Evolutionary conservation across 2,888 invertebrate genomes (phyloP), one percentile per base, ranked within the genome.

Genomic region (Polydrusus tereticollis): DNA sequence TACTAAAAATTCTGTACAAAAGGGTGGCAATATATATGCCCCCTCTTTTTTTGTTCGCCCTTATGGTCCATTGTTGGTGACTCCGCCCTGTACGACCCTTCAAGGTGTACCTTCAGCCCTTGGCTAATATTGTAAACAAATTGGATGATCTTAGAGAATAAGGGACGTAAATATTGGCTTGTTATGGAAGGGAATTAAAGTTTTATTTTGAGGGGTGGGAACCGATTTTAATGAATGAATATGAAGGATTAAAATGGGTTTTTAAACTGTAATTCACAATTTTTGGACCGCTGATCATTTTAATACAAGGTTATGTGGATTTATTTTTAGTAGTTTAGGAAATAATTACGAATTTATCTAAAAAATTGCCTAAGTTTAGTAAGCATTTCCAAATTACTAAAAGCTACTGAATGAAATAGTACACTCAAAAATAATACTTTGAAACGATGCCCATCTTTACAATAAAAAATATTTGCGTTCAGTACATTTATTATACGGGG

Each of bases 21-120:
- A 36, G 64, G 55, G 72, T 77, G 76, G 69, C 74, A 74, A 77
- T 81, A 76, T 82, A 82, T 82, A 80, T 77, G 77, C 78, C 81
- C 82, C 82, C 80, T 78, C 80, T 81, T 78, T 78, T 78, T 67
- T 64, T 69, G 55, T 76, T 78, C 78, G 80, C 80, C 77, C 78
- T 77, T 78, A 79, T 77, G 75, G 76, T 75, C 74, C 76, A 80
- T 82, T 82, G 82, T 82, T 80, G 77, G 76, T 78, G 77, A 78
- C 83, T 75, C 83, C 83, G 83, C 84, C 84, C 80, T 76, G 77
- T 76, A 77, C 80, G 67, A 79, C 80, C 80, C 80, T 75, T 67
- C 62, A 66, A 43, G 63, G 63, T 58, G 57, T 78, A 77, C 65
- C 65, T 76, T 77, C 68, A 78, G 79, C 80, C 80, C 76, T 77